A percentile compares a stretch with the other conserved stretches of the same genome.
phyloP scores from a whole-genome alignment of 2,797 vertebrate genomes.

The Tympanoctomys barrerae region DNA sequence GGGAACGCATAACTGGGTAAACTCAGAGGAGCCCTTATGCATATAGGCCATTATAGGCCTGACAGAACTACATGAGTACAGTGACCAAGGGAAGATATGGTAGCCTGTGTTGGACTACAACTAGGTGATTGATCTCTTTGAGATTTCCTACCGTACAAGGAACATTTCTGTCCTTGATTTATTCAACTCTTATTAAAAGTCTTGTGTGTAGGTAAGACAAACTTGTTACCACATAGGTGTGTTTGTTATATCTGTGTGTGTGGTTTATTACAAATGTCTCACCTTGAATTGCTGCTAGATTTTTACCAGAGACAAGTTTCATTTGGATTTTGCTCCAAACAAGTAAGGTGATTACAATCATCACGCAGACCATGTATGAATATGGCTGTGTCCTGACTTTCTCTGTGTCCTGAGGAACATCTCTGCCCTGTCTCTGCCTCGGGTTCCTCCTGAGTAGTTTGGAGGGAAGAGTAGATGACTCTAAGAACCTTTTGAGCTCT shows the following conservation, averaged over 20 bases:
- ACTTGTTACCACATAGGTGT: neutral
- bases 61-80: neutral
- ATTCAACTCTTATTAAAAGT: constrained; percentile 9
- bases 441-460: neutral
- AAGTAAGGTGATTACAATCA: neutral
- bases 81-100: neutral
- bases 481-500: neutral
- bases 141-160: neutral
- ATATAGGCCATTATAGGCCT: neutral
- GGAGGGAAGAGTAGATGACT: neutral
- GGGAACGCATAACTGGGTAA: neutral
- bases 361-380: neutral
- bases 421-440: neutral
- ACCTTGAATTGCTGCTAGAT: neutral
- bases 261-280: neutral
- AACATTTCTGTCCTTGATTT: constrained; percentile 33
- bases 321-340: constrained; percentile 53
- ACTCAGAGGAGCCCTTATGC: neutral
- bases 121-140: neutral
- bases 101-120: neutral
- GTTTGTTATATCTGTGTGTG: neutral
- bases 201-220: neutral
- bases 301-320: constrained; percentile 31
- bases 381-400: neutral
- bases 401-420: neutral